phyloP scores from a whole-genome alignment of 2,888 invertebrate genomes.

The Cheilosia urbana region DNA sequence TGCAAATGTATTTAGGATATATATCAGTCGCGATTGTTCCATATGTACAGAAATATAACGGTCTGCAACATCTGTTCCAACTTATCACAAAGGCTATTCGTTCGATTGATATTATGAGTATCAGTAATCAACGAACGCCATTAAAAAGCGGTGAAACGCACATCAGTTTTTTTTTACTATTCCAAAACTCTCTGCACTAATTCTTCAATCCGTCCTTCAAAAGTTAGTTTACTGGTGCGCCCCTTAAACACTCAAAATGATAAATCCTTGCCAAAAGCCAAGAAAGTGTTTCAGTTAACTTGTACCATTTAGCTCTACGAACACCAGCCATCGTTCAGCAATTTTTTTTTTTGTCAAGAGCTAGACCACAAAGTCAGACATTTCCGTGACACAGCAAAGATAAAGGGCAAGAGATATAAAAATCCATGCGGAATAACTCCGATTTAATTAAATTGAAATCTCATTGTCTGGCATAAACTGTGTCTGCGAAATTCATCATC shows the following conservation, averaged over 20 bases:
- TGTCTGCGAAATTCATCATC: slow-evolving; percentile 63
- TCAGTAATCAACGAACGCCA: too few relatives aligned
- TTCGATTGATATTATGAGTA: too few relatives aligned
- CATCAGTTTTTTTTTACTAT: too few relatives aligned
- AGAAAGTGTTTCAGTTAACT: background rate
- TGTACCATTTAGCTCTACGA: background rate
- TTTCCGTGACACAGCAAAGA: slow-evolving; percentile 2
- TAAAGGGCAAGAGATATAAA: slow-evolving; percentile 14
- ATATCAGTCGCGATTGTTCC: too few relatives aligned
- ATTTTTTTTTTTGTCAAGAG: background rate
- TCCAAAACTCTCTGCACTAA: too few relatives aligned
- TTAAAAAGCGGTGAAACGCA: too few relatives aligned
- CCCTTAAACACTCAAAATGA: background rate
- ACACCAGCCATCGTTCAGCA: background rate
- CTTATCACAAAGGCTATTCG: too few relatives aligned
- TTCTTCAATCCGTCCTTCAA: too few relatives aligned
- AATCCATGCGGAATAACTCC: slow-evolving; percentile 59
- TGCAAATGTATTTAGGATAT: too few relatives aligned
- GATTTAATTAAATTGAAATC: slow-evolving; percentile 72
- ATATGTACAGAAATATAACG: too few relatives aligned
- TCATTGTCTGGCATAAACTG: slow-evolving; percentile 68
- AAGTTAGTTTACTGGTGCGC: too few relatives aligned
- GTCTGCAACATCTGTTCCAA: too few relatives aligned
- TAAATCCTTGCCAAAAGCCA: background rate
- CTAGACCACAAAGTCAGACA: slow-evolving; percentile 60